A percentile compares a stretch with the other conserved stretches of the same genome.
phyloP scores from a whole-genome alignment of 2,888 invertebrate genomes.

The Agrilus cyanescens region DNA sequence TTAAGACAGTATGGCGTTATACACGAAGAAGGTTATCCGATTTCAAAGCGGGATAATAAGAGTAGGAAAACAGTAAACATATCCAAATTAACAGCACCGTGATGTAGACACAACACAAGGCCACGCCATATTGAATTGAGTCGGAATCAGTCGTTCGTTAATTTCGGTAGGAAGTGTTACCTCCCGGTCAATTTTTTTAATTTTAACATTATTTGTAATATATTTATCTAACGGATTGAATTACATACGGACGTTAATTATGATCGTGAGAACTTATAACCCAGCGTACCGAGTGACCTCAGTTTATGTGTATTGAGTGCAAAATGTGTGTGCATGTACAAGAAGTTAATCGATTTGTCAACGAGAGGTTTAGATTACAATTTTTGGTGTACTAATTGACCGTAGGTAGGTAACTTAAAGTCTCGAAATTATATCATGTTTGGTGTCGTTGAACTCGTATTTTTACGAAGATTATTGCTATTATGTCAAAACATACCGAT shows the following conservation, averaged over 20 bases:
- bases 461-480: conserved; percentile 10
- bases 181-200: conserved; percentile 27
- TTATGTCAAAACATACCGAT: conserved; percentile 5
- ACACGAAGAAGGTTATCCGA: conserved; percentile 15
- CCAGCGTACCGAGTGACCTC: neutral
- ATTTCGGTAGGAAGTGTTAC: conserved; percentile 38
- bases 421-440: conserved; percentile 29
- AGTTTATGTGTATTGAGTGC: conserved; percentile 19
- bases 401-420: conserved; percentile 36
- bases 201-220: conserved; percentile 10
- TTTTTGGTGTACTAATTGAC: conserved; percentile 42
- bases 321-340: conserved; percentile 29
- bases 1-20: conserved; percentile 19
- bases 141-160: conserved; percentile 40
- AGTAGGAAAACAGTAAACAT: conserved; percentile 18
- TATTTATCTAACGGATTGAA: too few relatives aligned
- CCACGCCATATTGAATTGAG: conserved; percentile 48
- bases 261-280: too few relatives aligned
- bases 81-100: conserved; percentile 20
- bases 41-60: conserved; percentile 18
- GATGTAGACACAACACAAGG: conserved; percentile 36
- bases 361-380: conserved; percentile 40
- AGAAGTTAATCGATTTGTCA: conserved; percentile 45
- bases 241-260: too few relatives aligned
- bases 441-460: conserved; percentile 31